Percentiles rank a stretch among this genome's conserved stretches.
Evolutionary conservation across 2,113 vertebrate species (phyloP).

Genomic region (Catharus minimus): DNA sequence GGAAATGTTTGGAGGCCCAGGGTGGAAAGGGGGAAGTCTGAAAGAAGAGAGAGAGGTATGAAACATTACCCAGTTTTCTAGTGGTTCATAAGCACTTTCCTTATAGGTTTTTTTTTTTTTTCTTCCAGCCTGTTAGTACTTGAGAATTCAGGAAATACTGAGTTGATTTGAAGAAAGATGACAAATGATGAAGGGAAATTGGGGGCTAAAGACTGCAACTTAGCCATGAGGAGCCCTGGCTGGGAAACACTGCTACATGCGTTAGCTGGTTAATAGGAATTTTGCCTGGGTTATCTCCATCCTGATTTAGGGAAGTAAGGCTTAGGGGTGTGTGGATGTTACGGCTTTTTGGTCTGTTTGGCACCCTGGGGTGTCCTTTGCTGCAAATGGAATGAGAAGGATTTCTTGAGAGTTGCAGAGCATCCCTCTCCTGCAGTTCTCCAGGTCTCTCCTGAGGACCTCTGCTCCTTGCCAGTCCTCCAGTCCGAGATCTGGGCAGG

Average conservation of each 20-base stretch:
- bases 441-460: background rate
- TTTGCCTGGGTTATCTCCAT: background rate
- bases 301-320: background rate
- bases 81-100: background rate
- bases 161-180: constrained; percentile 49
- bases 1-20: background rate
- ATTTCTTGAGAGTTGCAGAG: background rate
- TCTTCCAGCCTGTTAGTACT: background rate
- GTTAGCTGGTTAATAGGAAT: constrained; percentile 24
- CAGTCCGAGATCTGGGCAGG: fast-evolving
- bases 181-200: constrained; percentile 56
- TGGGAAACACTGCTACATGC: background rate
- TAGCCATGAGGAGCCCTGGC: background rate
- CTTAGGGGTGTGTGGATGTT: background rate
- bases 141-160: constrained; percentile 51
- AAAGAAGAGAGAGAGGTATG: background rate
- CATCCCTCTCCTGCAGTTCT: background rate
- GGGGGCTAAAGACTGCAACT: constrained; percentile 47
- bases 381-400: background rate
- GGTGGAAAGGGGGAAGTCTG: background rate
- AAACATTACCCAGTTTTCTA: background rate
- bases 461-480: background rate
- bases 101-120: background rate
- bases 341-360: background rate
- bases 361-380: background rate